A percentile compares a stretch with the other conserved stretches of the same genome.
Evolutionary conservation across 1,140 invertebrate species (phyloP).

Genomic region (Drosophila sp.): DNA sequence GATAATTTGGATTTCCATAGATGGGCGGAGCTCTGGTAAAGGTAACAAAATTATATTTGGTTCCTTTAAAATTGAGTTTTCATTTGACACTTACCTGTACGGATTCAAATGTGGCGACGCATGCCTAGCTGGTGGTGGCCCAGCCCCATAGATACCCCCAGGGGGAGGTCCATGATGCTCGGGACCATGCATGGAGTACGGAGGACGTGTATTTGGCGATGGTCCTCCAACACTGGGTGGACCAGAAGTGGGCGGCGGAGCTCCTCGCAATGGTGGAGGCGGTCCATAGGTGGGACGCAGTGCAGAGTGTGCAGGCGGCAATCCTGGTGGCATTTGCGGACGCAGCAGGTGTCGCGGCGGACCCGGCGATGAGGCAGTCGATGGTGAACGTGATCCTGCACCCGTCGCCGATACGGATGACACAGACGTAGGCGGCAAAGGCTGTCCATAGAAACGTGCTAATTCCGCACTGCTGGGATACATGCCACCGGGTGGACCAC

Average conservation of each 20-base stretch:
- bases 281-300: slow-evolving; percentile 76
- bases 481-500: slow-evolving; percentile 47
- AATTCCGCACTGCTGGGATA: slow-evolving; percentile 64
- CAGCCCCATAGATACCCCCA: slow-evolving; percentile 52
- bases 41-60: neutral
- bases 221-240: slow-evolving; percentile 28
- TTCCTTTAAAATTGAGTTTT: too few species aligned
- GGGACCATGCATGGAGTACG: slow-evolving; percentile 55
- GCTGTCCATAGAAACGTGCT: slow-evolving; percentile 63
- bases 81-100: slow-evolving; percentile 55
- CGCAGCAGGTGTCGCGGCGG: slow-evolving; percentile 49
- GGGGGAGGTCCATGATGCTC: slow-evolving; percentile 65
- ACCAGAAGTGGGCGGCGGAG: slow-evolving; percentile 40
- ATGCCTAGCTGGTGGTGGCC: slow-evolving; percentile 74
- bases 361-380: slow-evolving; percentile 31
- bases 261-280: slow-evolving; percentile 70
- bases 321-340: slow-evolving; percentile 47
- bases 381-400: slow-evolving; percentile 37
- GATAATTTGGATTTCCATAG: slow-evolving; percentile 75
- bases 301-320: slow-evolving; percentile 58
- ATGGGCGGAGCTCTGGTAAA: slow-evolving; percentile 58
- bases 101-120: slow-evolving; percentile 72
- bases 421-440: slow-evolving; percentile 6
- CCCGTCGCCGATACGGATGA: neutral
- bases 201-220: slow-evolving; percentile 42